Evolutionary conservation across 2,888 invertebrate genomes (phyloP).

Genomic region (Drosophila rubida): DNA sequence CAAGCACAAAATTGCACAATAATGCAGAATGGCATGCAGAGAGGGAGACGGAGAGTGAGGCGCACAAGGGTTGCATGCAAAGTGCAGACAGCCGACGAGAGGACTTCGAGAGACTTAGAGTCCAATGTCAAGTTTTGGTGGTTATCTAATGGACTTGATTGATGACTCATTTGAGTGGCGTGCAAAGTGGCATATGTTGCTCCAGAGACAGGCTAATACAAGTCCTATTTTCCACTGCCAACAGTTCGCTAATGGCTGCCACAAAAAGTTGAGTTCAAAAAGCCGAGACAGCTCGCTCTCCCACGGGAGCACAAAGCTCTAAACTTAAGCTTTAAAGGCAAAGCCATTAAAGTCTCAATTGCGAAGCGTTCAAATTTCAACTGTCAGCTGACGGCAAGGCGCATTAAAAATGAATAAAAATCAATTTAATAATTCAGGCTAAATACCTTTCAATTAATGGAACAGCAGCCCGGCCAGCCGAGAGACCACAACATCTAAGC

Average conservation of each 20-base stretch:
- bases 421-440: conserved; percentile 75
- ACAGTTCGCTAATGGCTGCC: conserved; percentile 44
- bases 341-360: conserved; percentile 59
- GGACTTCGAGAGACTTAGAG: conserved; percentile 1
- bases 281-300: conserved; percentile 31
- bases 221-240: conserved; percentile 11
- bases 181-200: conserved; percentile 49
- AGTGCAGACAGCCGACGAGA: conserved; percentile 2
- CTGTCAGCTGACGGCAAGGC: conserved; percentile 17
- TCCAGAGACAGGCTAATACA: conserved; percentile 28
- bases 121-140: conserved; percentile 51
- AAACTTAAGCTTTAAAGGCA: conserved; percentile 61
- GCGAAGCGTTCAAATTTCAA: conserved; percentile 24
- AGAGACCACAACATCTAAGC: conserved; percentile 15
- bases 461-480: conserved; percentile 27
- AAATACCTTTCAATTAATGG: conserved; percentile 71
- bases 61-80: conserved; percentile 49
- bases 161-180: conserved; percentile 64
- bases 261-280: conserved; percentile 6
- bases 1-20: conserved; percentile 70
- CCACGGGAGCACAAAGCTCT: conserved; percentile 33
- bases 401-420: conserved; percentile 69
- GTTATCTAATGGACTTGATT: conserved; percentile 69
- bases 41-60: conserved; percentile 5
- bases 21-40: conserved; percentile 40